Conservation (phyloP, 37 sponge, comb jelly and placozoan genomes). For the Aphrocallistes beatrix region DNA sequence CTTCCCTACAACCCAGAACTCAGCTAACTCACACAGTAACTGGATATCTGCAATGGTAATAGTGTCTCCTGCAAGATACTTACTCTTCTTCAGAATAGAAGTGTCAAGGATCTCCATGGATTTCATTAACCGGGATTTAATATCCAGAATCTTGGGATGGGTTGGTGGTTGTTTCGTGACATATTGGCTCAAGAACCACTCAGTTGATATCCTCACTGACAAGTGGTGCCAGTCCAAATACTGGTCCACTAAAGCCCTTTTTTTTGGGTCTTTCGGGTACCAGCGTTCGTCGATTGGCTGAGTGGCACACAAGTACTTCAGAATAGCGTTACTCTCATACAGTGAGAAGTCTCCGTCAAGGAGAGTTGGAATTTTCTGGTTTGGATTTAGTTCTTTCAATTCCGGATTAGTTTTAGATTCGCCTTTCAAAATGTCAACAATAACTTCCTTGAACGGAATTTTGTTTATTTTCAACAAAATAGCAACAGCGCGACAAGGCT, state of each 20-base stretch:
- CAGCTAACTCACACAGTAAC: conserved; percentile 37
- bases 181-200: not conserved
- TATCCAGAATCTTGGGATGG: conserved; percentile 23
- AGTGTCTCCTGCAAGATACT: conserved; percentile 39
- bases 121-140: conserved; percentile 15
- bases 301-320: not conserved
- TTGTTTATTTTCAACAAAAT: not conserved
- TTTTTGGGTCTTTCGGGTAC: conserved; percentile 13
- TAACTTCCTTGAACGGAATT: not conserved
- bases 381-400: not conserved
- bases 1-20: conserved; percentile 28
- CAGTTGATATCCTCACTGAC: not conserved
- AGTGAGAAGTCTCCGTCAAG: not conserved
- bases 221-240: conserved; percentile 6
- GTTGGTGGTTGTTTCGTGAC: not conserved
- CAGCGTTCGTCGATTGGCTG: not conserved
- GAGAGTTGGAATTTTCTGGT: not conserved
- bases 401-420: not conserved
- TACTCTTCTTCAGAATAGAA: conserved; percentile 41
- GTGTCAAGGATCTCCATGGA: conserved; percentile 29
- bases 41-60: conserved; percentile 53
- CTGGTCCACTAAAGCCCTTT: not conserved
- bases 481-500: not conserved
- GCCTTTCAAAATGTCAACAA: not conserved
- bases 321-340: not conserved